These are phyloP conservation scores for Philotrypesis tridentata DNA, from an alignment of 1,140 invertebrate species.

Conservation along the genomic window DNA sequence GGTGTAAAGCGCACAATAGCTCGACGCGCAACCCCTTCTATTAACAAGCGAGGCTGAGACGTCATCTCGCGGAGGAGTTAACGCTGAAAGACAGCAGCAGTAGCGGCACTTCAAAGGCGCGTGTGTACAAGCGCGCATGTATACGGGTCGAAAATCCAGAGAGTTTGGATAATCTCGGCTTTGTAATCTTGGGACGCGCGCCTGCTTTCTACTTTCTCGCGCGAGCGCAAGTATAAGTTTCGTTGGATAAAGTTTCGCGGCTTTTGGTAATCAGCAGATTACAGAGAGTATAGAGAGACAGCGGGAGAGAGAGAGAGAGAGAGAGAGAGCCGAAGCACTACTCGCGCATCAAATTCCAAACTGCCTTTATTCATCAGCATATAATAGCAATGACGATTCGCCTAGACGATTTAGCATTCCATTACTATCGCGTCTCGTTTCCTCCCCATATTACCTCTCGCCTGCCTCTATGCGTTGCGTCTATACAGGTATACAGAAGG, in stretches of 20 bases:
- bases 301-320: too few species aligned
- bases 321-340: too few species aligned
- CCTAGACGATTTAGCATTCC: constrained; percentile 62
- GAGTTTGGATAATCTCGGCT: constrained; percentile 67
- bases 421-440: constrained; percentile 53
- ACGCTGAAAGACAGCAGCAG: constrained; percentile 62
- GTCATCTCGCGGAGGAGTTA: constrained; percentile 40
- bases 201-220: not conserved
- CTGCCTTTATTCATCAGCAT: not conserved
- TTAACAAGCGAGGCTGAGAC: constrained; percentile 20
- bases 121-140: constrained; percentile 40
- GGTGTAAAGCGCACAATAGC: not conserved
- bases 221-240: not conserved
- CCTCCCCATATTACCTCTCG: constrained; percentile 13
- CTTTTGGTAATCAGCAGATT: not conserved
- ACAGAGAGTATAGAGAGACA: too few species aligned
- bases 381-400: constrained; percentile 38
- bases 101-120: constrained; percentile 63
- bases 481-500: too few species aligned
- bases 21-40: not conserved
- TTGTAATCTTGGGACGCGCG: constrained; percentile 63
- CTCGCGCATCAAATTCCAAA: not conserved
- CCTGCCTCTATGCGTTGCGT: not conserved
- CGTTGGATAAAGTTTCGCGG: not conserved
- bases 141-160: constrained; percentile 63